These are phyloP conservation scores for Escarpia spicata DNA, from an alignment of 2,888 invertebrate genomes.

Conservation along the genomic window DNA sequence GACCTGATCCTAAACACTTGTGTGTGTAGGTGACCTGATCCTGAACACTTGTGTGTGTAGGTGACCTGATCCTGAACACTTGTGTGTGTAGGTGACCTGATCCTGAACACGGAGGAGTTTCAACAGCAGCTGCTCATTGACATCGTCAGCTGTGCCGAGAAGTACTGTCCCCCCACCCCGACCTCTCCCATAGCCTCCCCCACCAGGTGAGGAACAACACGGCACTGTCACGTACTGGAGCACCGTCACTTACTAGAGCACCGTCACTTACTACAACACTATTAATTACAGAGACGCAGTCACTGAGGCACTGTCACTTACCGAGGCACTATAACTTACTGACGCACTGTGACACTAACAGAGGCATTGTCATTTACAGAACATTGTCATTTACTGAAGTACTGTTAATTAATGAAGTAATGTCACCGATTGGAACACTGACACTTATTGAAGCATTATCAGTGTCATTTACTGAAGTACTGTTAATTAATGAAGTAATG, in stretches of 20 bases:
- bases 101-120: conserved; percentile 73
- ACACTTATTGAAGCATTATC: neutral
- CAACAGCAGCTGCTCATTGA: conserved; percentile 75
- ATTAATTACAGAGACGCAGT: too few species aligned
- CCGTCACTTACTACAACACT: neutral
- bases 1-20: neutral
- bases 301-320: too few species aligned
- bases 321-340: too few species aligned
- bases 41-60: conserved; percentile 55
- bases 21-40: neutral
- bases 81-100: conserved; percentile 19
- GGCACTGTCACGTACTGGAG: neutral
- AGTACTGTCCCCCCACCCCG: conserved; percentile 48
- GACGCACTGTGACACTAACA: too few species aligned
- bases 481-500: neutral
- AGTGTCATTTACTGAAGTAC: neutral
- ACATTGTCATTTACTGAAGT: neutral
- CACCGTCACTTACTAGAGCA: neutral
- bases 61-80: conserved; percentile 75
- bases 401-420: neutral
- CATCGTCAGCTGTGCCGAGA: conserved; percentile 68
- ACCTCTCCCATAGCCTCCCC: conserved; percentile 34
- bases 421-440: neutral
- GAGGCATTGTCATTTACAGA: neutral
- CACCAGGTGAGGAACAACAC: neutral